Evolutionary conservation across 2,888 invertebrate species (phyloP).

Genomic region (Tolmerus cingulatus): DNA sequence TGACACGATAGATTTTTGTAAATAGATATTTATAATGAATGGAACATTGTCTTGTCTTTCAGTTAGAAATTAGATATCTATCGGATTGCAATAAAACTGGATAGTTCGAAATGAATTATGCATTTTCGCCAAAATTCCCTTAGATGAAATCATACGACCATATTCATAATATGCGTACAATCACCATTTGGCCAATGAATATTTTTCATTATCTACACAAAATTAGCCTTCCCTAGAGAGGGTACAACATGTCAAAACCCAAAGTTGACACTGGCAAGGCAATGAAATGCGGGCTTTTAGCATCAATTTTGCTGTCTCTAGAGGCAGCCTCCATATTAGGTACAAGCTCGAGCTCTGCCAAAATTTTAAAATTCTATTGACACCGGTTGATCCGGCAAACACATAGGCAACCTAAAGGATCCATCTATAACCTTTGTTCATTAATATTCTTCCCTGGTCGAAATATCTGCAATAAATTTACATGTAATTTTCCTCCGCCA

Average conservation of each 20-base stretch:
- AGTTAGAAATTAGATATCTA: too few species aligned
- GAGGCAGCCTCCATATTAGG: neutral
- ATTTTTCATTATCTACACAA: neutral
- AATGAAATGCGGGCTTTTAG: neutral
- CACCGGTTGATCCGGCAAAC: neutral
- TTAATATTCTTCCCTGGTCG: neutral
- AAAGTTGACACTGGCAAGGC: neutral
- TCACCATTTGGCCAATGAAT: neutral
- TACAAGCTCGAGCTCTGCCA: neutral
- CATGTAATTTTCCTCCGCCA: neutral
- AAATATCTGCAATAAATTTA: neutral
- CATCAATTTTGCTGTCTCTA: neutral
- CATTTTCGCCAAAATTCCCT: neutral
- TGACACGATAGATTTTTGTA: neutral
- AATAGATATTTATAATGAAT: neutral
- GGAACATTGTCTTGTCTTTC: too few species aligned
- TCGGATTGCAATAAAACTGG: too few species aligned
- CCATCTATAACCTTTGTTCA: neutral
- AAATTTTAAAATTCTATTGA: neutral
- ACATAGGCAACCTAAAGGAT: neutral
- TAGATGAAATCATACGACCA: neutral
- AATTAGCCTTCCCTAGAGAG: neutral
- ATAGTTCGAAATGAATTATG: neutral
- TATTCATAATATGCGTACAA: neutral
- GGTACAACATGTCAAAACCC: neutral